Base-by-base conservation (phyloP, 2,797 vertebrate species). In the Psittacula echo region DNA sequence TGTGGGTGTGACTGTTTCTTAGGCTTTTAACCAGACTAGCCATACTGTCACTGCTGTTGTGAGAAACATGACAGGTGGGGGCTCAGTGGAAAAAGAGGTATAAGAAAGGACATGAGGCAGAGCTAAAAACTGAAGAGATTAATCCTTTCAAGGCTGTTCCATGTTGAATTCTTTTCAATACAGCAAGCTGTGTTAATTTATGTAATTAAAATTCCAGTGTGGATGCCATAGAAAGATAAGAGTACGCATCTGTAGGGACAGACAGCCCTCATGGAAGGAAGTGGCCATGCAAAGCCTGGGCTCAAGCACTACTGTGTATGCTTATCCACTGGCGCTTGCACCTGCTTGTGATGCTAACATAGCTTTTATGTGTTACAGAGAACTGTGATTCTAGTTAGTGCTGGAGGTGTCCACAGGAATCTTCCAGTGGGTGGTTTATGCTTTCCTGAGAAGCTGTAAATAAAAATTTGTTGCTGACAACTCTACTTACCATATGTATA, bases 291-390 rank as follows among this genome's bases (percentile, higher is more conserved):
- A 34, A 64, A 21, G 26, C 32, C 23, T 10, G 1, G 13, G 47
- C 71, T 60, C 45, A 44, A 48, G 75, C 26, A 1, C 9, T 12
- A 19, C 7, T 11, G 1, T 26, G 13, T 21, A 32, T 51, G 50
- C 5, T 2, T 10, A 8, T 2, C 27, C 64, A 27, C 39, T 16
- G 19, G 42, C 22, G 22, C 39, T 9, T 9, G 1, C n/a, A 22
- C 8, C 61, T 41, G 42, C 61, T 71, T 47, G n/a, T 0, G 0
- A 13, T 17, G 24, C 7, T 50, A 18, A 26, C 12, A 3, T 7
- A 44, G 39, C 41, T 48, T 67, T 37, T 67, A 19, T 13, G 2
- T 30, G 18, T 10, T 22, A 32, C 3, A 16, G 22, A 66, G 22
- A 87, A 44, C 0, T 26, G 42, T 37, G 30, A 39, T 48, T 44